Evolutionary conservation across 2,888 invertebrate genomes (phyloP).

Genomic region (Leuctra nigra): DNA sequence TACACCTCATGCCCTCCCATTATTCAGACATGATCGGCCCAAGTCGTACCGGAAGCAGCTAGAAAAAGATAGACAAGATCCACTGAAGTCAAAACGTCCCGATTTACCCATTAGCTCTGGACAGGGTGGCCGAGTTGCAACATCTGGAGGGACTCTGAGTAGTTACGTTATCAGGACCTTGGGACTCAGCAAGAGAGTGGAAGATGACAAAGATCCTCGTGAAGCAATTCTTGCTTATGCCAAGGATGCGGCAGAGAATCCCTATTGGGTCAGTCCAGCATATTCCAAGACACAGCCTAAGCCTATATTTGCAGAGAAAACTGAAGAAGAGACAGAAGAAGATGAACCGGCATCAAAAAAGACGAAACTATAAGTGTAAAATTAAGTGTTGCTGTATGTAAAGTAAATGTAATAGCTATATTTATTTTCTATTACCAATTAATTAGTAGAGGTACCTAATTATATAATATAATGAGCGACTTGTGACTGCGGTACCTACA

Average conservation of each 20-base stretch:
- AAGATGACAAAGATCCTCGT: slow-evolving; percentile 84
- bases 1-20: slow-evolving; percentile 90
- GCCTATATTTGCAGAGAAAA: slow-evolving; percentile 57
- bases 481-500: no score
- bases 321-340: slow-evolving; percentile 39
- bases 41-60: slow-evolving; percentile 83
- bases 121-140: slow-evolving; percentile 88
- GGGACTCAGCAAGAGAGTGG: slow-evolving; percentile 84
- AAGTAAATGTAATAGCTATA: no score
- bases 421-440: no score
- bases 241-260: slow-evolving; percentile 92
- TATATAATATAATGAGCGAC: no score
- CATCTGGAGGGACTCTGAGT: slow-evolving; percentile 91
- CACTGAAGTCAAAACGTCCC: slow-evolving; percentile 73
- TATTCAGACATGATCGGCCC: slow-evolving; percentile 88
- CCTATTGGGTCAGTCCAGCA: slow-evolving; percentile 93
- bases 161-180: slow-evolving; percentile 95
- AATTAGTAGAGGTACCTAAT: no score
- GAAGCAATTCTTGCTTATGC: slow-evolving; percentile 93
- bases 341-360: slow-evolving; percentile 24
- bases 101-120: slow-evolving; percentile 85
- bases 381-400: no score
- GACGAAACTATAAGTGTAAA: slow-evolving; percentile 12
- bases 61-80: slow-evolving; percentile 86
- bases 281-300: slow-evolving; percentile 85